phyloP scores from a whole-genome alignment of 2,113 vertebrate genomes.

The Rhinoderma darwinii region DNA sequence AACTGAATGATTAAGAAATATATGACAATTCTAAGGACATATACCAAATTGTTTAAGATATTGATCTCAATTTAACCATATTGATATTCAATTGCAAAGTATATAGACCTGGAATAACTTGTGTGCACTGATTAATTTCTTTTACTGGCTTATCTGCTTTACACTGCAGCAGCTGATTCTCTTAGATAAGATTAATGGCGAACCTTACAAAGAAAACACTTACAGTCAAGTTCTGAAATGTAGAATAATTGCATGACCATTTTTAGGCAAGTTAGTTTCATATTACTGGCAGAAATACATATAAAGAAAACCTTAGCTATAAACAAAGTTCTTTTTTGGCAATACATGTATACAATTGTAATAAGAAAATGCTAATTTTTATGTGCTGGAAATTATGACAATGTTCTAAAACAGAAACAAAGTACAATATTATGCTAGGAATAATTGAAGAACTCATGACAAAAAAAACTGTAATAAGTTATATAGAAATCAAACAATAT shows the following conservation, averaged over 20 bases:
- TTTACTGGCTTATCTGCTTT: constrained; percentile 41
- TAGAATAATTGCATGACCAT: constrained; percentile 18
- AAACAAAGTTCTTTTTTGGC: neutral
- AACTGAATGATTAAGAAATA: constrained; percentile 9
- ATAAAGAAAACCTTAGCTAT: neutral
- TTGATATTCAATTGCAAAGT: constrained; percentile 26
- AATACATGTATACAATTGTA: too few species aligned
- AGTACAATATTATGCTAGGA: too few species aligned
- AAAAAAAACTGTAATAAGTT: too few species aligned
- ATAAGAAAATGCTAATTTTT: neutral
- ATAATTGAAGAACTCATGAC: too few species aligned
- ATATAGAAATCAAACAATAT: too few species aligned
- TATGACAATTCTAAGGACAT: neutral
- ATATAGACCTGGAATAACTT: constrained; percentile 34
- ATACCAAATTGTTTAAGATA: constrained; percentile 29
- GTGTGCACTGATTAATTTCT: constrained; percentile 35
- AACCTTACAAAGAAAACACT: constrained; percentile 40
- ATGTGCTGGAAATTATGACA: too few species aligned
- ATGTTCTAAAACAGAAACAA: too few species aligned
- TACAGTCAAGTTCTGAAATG: constrained; percentile 35
- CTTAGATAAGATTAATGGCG: constrained; percentile 43
- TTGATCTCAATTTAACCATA: constrained; percentile 15
- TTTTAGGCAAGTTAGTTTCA: neutral
- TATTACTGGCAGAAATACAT: neutral
- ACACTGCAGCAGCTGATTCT: constrained; percentile 45